A percentile compares a stretch with the other conserved stretches of the same genome.
phyloP scores from a whole-genome alignment of 1,140 invertebrate genomes.

The Venustaconcha ellipsiformis region DNA sequence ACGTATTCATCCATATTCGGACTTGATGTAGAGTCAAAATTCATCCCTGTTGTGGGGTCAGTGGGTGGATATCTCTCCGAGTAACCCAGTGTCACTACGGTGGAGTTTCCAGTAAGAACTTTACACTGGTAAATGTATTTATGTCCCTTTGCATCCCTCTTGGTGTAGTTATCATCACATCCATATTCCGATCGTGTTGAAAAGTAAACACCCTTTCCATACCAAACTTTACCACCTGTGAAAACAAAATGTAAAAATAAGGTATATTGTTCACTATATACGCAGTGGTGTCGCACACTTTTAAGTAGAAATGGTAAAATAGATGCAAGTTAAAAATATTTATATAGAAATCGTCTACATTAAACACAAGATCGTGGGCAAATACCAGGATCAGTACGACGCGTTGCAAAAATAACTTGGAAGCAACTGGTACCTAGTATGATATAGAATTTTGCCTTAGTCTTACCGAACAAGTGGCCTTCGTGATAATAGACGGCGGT shows the following conservation, averaged over 20 bases:
- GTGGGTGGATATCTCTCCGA: constrained; percentile 1
- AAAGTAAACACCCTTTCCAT: constrained; percentile 21
- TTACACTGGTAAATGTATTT: constrained; percentile 6
- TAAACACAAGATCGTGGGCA: too few species aligned
- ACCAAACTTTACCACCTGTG: neutral
- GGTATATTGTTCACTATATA: too few species aligned
- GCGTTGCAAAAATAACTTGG: too few species aligned
- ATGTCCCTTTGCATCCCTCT: neutral
- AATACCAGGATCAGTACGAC: too few species aligned
- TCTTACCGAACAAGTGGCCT: too few species aligned
- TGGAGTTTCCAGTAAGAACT: constrained; percentile 8
- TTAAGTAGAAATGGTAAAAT: too few species aligned
- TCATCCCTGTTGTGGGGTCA: neutral
- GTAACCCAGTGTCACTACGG: neutral
- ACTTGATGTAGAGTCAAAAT: neutral
- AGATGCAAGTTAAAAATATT: too few species aligned
- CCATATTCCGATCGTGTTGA: constrained; percentile 7
- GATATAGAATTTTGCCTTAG: too few species aligned
- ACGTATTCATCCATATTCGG: constrained; percentile 5
- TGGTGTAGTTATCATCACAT: neutral
- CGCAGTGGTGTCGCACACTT: too few species aligned
- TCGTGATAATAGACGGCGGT: too few species aligned
- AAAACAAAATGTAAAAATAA: neutral
- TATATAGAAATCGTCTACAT: too few species aligned
- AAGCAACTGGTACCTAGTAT: too few species aligned